phyloP scores from a whole-genome alignment of 2,797 vertebrate genomes.

The Anguilla obscura region DNA sequence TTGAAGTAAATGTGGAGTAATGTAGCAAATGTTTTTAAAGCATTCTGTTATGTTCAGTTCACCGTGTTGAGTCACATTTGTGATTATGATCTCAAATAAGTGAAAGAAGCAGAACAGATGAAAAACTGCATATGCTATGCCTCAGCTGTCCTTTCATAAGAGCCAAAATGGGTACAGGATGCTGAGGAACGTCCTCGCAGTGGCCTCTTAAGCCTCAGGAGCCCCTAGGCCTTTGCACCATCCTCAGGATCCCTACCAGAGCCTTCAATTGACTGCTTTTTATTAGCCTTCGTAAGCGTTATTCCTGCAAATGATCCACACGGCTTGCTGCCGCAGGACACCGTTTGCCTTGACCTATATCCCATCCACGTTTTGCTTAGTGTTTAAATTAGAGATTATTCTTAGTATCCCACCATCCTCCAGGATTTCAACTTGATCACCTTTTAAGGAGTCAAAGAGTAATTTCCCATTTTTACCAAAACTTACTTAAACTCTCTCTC shows the following conservation, averaged over 20 bases:
- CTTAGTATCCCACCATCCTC: not conserved
- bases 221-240: not conserved
- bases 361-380: not conserved
- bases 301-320: not conserved
- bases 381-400: not conserved
- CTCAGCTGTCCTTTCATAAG: not conserved
- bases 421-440: not conserved
- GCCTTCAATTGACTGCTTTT: not conserved
- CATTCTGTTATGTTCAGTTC: too few relatives aligned
- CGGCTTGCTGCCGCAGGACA: not conserved
- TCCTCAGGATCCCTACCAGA: not conserved
- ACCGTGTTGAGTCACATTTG: not conserved
- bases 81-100: not conserved
- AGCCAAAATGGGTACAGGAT: not conserved
- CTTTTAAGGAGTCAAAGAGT: not conserved
- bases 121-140: not conserved
- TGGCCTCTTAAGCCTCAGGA: not conserved
- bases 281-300: not conserved
- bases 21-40: too few relatives aligned
- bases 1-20: too few relatives aligned
- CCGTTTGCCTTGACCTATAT: not conserved
- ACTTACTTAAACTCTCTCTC: not conserved
- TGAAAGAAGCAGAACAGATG: not conserved
- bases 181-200: not conserved
- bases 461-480: not conserved